A percentile compares a stretch with the other conserved stretches of the same genome.
phyloP scores from a whole-genome alignment of 2,888 invertebrate species.

The Stramonita haemastoma region DNA sequence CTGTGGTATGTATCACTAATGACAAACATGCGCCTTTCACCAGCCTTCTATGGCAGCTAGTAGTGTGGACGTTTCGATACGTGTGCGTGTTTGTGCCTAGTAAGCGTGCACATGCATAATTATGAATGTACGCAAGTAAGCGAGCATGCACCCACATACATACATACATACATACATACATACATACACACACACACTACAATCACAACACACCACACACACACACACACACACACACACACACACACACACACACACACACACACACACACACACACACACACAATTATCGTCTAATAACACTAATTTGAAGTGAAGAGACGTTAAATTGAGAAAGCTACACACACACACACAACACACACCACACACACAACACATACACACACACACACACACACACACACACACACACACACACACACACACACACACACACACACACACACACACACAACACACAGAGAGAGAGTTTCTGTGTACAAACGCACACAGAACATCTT shows the following conservation, averaged over 20 bases:
- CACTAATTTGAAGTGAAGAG: no score
- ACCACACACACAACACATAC: slow-evolving; percentile 12
- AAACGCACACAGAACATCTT: no score
- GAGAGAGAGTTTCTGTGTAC: no score
- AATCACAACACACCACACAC: background rate
- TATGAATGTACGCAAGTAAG: background rate
- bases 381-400: slow-evolving; percentile 14
- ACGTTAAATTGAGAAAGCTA: no score
- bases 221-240: background rate
- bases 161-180: background rate
- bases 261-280: background rate
- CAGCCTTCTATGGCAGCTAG: no score
- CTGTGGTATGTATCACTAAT: background rate
- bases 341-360: slow-evolving; percentile 4
- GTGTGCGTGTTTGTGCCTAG: slow-evolving; percentile 27
- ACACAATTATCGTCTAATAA: background rate
- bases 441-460: background rate
- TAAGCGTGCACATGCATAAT: background rate
- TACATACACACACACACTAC: background rate
- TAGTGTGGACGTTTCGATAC: no score
- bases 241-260: background rate
- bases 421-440: slow-evolving; percentile 5
- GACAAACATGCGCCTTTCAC: no score
- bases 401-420: background rate
- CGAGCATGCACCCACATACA: background rate